These are phyloP conservation scores for Hypsibius dujardini DNA, from an alignment of 1,140 invertebrate species.

Conservation along the genomic window DNA sequence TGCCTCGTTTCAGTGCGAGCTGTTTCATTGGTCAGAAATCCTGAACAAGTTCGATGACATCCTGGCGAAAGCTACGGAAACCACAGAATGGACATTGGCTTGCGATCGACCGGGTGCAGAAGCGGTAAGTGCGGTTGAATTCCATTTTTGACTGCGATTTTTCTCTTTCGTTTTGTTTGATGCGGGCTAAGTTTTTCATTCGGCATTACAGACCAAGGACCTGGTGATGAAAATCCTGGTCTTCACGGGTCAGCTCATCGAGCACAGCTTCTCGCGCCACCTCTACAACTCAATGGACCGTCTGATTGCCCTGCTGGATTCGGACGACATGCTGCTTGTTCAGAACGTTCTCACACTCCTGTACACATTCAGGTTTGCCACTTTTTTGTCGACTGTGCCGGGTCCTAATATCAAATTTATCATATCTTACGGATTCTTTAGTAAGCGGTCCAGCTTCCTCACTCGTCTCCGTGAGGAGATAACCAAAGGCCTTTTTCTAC, in stretches of 20 bases:
- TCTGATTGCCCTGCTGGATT: constrained; percentile 57
- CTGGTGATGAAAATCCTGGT: constrained; percentile 57
- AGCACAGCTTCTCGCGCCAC: constrained; percentile 74
- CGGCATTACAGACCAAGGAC: constrained; percentile 44
- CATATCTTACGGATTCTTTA: constrained; percentile 31
- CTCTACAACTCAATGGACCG: constrained; percentile 81
- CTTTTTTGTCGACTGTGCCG: constrained; percentile 2
- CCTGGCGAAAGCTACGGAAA: constrained; percentile 50
- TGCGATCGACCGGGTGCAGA: constrained; percentile 52
- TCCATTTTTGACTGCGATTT: constrained; percentile 12
- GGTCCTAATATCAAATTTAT: constrained; percentile 17
- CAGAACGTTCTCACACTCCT: constrained; percentile 64
- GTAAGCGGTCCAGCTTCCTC: constrained; percentile 75
- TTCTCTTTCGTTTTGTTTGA: too few relatives aligned
- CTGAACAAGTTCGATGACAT: constrained; percentile 65
- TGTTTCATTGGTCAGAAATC: constrained; percentile 75
- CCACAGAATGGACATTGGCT: constrained; percentile 54
- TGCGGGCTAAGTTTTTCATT: constrained; percentile 7
- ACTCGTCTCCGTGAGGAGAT: constrained; percentile 55
- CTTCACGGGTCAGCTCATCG: constrained; percentile 67
- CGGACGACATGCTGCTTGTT: constrained; percentile 70
- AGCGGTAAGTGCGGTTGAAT: constrained; percentile 36
- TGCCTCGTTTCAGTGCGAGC: constrained; percentile 45
- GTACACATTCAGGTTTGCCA: constrained; percentile 53
- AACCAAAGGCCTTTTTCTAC: constrained; percentile 25